Conservation (phyloP, 2,888 invertebrate species). For the Ochropleura leucogaster region DNA sequence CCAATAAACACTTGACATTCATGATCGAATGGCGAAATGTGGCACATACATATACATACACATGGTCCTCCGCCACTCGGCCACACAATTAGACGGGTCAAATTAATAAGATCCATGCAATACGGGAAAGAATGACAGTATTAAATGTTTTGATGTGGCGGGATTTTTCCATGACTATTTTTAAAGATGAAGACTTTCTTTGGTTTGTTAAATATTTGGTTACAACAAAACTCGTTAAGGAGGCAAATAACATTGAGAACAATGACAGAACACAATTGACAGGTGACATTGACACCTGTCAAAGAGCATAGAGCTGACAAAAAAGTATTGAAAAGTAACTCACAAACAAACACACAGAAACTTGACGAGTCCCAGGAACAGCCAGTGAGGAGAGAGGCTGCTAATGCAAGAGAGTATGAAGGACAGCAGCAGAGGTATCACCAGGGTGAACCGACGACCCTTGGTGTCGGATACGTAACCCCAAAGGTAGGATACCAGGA, state of each 20-base stretch:
- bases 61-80: slow-evolving; percentile 6
- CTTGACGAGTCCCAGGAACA: slow-evolving; percentile 81
- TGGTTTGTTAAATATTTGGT: neutral
- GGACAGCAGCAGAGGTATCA: slow-evolving; percentile 79
- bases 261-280: neutral
- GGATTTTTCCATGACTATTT: slow-evolving; percentile 36
- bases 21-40: slow-evolving; percentile 48
- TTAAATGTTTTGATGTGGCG: slow-evolving; percentile 24
- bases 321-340: slow-evolving; percentile 66
- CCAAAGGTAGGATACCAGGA: slow-evolving; percentile 86
- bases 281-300: neutral
- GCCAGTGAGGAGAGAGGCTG: slow-evolving; percentile 85
- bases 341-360: slow-evolving; percentile 87
- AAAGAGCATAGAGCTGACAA: neutral
- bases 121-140: slow-evolving; percentile 37
- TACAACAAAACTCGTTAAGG: too few relatives aligned
- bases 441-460: slow-evolving; percentile 81
- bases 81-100: slow-evolving; percentile 63
- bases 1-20: slow-evolving; percentile 48
- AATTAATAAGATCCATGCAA: slow-evolving; percentile 59
- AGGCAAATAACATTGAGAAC: neutral
- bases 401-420: slow-evolving; percentile 83
- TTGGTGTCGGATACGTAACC: slow-evolving; percentile 86
- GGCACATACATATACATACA: slow-evolving; percentile 11
- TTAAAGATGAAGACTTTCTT: neutral